phyloP scores from a whole-genome alignment of 1,140 invertebrate species.

The Pseudomyrmex sp. region DNA sequence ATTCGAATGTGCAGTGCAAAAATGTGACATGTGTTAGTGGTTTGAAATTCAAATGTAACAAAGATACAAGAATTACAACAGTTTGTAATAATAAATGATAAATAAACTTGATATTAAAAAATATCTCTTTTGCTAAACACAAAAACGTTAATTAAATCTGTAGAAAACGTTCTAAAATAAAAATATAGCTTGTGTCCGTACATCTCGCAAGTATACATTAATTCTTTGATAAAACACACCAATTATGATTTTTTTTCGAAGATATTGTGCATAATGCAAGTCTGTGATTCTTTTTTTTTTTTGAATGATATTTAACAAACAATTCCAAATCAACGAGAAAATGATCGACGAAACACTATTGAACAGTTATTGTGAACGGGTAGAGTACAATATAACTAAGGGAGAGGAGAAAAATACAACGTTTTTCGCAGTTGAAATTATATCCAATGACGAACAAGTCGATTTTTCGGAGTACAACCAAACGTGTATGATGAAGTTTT shows the following conservation, averaged over 20 bases:
- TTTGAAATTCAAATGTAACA: not conserved
- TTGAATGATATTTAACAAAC: not conserved
- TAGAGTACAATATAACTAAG: too few relatives aligned
- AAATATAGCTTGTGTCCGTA: not conserved
- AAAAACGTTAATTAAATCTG: slow-evolving; percentile 9
- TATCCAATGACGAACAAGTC: too few relatives aligned
- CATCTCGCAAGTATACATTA: too few relatives aligned
- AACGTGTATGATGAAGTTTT: too few relatives aligned
- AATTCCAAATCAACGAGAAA: slow-evolving; percentile 12
- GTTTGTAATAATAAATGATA: not conserved
- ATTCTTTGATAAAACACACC: not conserved
- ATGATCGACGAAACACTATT: not conserved
- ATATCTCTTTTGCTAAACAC: not conserved
- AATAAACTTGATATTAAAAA: slow-evolving; percentile 20
- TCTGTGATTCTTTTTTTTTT: not conserved
- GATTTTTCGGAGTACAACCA: too few relatives aligned
- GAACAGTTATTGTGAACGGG: too few relatives aligned
- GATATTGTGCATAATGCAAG: slow-evolving; percentile 20
- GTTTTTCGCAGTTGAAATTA: too few relatives aligned
- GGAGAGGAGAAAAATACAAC: too few relatives aligned
- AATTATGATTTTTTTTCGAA: slow-evolving; percentile 35
- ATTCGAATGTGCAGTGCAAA: slow-evolving; percentile 43
- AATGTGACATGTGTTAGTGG: not conserved
- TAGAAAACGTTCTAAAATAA: not conserved
- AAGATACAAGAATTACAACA: not conserved